These are phyloP conservation scores for Thomomys bottae DNA, from an alignment of 2,113 vertebrate species.

Conservation along the genomic window DNA sequence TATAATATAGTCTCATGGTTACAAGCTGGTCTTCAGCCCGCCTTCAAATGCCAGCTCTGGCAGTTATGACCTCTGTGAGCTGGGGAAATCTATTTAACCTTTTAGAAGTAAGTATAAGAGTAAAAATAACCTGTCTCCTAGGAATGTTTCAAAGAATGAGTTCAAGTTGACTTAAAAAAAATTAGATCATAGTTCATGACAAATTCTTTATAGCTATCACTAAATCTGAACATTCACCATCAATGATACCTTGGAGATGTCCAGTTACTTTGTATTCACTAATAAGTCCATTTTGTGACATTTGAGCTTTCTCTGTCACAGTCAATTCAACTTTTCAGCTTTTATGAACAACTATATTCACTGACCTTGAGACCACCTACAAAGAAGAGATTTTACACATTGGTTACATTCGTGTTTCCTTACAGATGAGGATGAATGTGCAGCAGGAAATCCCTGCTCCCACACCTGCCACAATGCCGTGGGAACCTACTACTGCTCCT, in stretches of 20 bases:
- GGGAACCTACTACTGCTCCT: conserved; percentile 96
- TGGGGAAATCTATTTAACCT: not conserved
- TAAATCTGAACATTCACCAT: not conserved
- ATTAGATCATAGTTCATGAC: not conserved
- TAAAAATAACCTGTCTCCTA: not conserved
- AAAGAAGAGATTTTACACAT: not conserved
- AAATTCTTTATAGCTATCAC: not conserved
- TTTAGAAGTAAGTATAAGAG: not conserved
- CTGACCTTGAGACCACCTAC: not conserved
- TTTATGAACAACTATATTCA: not conserved
- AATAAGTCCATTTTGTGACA: not conserved
- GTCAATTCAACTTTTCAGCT: not conserved
- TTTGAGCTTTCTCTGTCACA: not conserved
- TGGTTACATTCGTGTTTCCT: not conserved
- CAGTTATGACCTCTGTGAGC: not conserved
- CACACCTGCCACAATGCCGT: conserved; percentile 94
- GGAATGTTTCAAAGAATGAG: not conserved
- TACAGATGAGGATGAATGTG: conserved; percentile 96
- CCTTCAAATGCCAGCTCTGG: not conserved
- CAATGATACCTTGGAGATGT: not conserved
- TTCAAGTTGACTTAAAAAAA: not conserved
- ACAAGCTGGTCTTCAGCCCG: not conserved
- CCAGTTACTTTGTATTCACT: not conserved
- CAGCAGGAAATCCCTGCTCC: conserved; percentile 91
- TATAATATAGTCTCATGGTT: no score